These are phyloP conservation scores for Paratrypauchen microcephalus DNA, from an alignment of 2,797 vertebrate genomes.

Conservation along the genomic window DNA sequence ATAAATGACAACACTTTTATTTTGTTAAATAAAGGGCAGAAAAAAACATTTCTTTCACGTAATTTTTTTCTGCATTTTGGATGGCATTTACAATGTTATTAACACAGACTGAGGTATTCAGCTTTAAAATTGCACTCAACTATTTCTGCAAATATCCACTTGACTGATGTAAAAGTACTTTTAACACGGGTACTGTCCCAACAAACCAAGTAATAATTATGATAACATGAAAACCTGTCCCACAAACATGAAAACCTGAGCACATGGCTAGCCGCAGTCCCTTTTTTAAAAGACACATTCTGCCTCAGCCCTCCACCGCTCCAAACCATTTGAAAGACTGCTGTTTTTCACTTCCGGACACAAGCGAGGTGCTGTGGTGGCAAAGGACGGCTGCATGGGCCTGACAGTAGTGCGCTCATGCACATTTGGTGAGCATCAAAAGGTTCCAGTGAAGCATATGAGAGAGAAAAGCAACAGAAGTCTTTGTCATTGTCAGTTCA, in stretches of 20 bases:
- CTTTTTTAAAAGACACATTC: conserved; percentile 22
- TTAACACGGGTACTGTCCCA: too few relatives aligned
- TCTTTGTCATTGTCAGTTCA: conserved; percentile 50
- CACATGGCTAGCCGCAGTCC: conserved; percentile 17
- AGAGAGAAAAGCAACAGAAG: conserved; percentile 47
- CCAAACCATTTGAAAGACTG: not conserved
- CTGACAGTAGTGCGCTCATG: conserved; percentile 41
- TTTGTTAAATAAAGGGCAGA: too few relatives aligned
- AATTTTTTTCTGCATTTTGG: too few relatives aligned
- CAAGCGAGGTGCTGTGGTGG: conserved; percentile 15
- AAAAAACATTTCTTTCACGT: too few relatives aligned
- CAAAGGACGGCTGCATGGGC: conserved; percentile 26
- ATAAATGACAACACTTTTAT: too few relatives aligned
- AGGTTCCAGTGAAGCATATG: conserved; percentile 48
- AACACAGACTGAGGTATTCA: too few relatives aligned
- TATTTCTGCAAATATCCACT: too few relatives aligned
- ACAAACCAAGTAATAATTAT: too few relatives aligned
- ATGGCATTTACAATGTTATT: too few relatives aligned
- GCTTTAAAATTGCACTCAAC: too few relatives aligned
- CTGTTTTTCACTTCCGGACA: not conserved
- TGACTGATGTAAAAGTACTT: too few relatives aligned
- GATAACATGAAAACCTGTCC: too few relatives aligned
- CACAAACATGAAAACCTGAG: conserved; percentile 1
- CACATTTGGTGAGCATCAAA: conserved; percentile 28
- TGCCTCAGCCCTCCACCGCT: conserved; percentile 5